phyloP scores from a whole-genome alignment of 2,888 invertebrate genomes.

The Eulithis testata region DNA sequence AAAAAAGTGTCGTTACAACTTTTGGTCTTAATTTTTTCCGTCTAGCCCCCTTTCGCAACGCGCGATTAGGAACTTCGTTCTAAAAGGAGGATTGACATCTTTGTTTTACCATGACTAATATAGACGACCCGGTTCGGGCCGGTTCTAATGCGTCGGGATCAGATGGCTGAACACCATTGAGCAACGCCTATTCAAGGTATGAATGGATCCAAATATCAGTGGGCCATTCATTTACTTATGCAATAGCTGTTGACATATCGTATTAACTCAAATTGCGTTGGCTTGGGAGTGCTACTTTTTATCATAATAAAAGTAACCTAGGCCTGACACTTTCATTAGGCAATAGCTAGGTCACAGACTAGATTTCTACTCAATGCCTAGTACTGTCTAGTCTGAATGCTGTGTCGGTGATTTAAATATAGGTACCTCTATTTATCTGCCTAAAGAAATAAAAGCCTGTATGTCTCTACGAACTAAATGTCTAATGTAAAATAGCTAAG shows the following conservation, averaged over 20 bases:
- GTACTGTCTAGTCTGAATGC: too few species aligned
- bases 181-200: constrained; percentile 63
- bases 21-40: too few species aligned
- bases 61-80: background rate
- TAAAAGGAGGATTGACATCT: constrained; percentile 4
- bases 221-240: constrained; percentile 58
- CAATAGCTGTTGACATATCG: constrained; percentile 38
- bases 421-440: too few species aligned
- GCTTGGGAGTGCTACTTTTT: background rate
- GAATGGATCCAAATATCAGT: constrained; percentile 64
- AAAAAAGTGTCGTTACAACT: too few species aligned
- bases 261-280: background rate
- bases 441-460: background rate
- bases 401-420: too few species aligned
- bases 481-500: constrained; percentile 4
- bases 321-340: too few species aligned
- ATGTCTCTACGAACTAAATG: constrained; percentile 7
- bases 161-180: constrained; percentile 56
- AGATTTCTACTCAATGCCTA: too few species aligned
- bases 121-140: constrained; percentile 50
- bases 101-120: constrained; percentile 30
- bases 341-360: too few species aligned
- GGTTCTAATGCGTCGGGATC: constrained; percentile 52
- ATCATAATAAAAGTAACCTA: background rate
- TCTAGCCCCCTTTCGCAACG: too few species aligned